A percentile compares a stretch with the other conserved stretches of the same genome.
phyloP scores from a whole-genome alignment of 2,888 invertebrate species.

The Drosophila glabriapex region DNA sequence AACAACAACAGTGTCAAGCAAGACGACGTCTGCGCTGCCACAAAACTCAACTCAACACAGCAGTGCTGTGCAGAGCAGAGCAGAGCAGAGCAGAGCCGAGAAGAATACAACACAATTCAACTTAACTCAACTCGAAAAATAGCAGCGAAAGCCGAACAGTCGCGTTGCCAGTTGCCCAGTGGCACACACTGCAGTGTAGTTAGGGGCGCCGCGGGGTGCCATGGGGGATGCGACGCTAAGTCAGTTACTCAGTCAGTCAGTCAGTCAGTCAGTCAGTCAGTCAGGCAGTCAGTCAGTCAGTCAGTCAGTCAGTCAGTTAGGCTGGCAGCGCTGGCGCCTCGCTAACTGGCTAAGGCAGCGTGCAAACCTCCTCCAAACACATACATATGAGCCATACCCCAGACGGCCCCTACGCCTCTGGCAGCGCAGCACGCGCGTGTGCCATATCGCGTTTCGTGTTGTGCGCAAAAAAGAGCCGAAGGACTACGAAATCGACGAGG shows the following conservation, averaged over 20 bases:
- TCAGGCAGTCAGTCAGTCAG: slow-evolving; percentile 40
- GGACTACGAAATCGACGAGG: slow-evolving; percentile 49
- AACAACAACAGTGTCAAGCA: slow-evolving; percentile 8
- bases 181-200: background rate
- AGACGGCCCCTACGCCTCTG: slow-evolving; percentile 42
- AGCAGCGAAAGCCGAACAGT: slow-evolving; percentile 43
- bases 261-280: slow-evolving; percentile 42
- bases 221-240: slow-evolving; percentile 6
- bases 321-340: slow-evolving; percentile 65
- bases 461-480: slow-evolving; percentile 78
- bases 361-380: slow-evolving; percentile 16
- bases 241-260: slow-evolving; percentile 36
- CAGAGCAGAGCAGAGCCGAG: slow-evolving; percentile 10
- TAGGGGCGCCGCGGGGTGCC: background rate
- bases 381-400: slow-evolving; percentile 19
- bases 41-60: slow-evolving; percentile 58
- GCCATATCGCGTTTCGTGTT: slow-evolving; percentile 75
- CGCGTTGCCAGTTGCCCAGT: slow-evolving; percentile 13
- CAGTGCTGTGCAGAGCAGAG: slow-evolving; percentile 17
- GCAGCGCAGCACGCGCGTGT: slow-evolving; percentile 68
- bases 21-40: slow-evolving; percentile 68
- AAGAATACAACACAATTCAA: slow-evolving; percentile 69
- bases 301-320: slow-evolving; percentile 30
- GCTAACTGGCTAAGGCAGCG: slow-evolving; percentile 70
- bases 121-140: slow-evolving; percentile 69